A percentile compares a stretch with the other conserved stretches of the same genome.
Evolutionary conservation across 2,113 vertebrate genomes (phyloP).

Genomic region (Lophura nycthemera): DNA sequence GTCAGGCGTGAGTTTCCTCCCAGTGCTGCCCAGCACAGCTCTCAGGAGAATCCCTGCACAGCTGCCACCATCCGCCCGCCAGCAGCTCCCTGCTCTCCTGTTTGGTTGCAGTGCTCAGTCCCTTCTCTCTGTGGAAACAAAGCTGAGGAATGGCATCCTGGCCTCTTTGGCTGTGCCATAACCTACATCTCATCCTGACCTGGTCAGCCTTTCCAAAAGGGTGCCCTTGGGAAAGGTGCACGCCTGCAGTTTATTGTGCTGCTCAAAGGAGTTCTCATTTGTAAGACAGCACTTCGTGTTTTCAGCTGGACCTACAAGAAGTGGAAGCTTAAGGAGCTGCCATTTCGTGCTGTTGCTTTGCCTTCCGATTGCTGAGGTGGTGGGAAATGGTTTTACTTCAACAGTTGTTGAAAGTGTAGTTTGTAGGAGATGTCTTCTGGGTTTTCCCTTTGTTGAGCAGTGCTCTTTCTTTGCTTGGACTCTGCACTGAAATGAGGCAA

Average conservation of each 20-base stretch:
- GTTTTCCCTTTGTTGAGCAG: background rate
- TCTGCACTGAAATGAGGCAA: background rate
- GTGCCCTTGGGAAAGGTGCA: fast-evolving
- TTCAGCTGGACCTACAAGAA: too few species aligned
- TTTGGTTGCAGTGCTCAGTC: background rate
- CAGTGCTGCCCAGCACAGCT: background rate
- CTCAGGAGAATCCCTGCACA: background rate
- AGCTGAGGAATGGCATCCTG: background rate
- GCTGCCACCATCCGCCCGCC: background rate
- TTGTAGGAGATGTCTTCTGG: background rate
- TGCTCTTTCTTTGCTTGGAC: background rate
- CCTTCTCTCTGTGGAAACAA: background rate
- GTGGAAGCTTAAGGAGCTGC: background rate
- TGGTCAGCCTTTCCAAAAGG: background rate
- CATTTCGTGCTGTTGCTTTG: background rate
- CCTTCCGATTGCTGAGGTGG: background rate
- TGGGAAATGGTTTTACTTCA: background rate
- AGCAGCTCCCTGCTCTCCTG: background rate
- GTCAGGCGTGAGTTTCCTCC: background rate
- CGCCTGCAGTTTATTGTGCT: background rate
- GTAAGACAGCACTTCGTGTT: background rate
- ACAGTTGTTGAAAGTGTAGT: background rate
- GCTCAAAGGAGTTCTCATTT: background rate
- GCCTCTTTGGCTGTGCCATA: background rate
- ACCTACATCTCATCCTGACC: background rate